A percentile compares a stretch with the other conserved stretches of the same genome.
Conservation (phyloP, 2,797 vertebrate species). For the Netta rufina region DNA sequence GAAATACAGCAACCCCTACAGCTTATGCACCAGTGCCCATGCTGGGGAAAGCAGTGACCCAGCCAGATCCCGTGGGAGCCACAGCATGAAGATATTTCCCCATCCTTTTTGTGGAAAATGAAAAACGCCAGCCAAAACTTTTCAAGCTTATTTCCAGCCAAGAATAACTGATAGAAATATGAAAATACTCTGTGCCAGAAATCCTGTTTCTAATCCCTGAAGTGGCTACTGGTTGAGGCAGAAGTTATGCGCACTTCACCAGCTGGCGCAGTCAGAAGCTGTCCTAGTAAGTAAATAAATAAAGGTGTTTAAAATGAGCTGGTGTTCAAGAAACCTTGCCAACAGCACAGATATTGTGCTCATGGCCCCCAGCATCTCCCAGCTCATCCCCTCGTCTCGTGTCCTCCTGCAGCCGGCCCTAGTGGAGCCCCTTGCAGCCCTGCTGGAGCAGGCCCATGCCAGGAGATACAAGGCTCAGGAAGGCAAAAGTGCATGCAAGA, state of each 20-base stretch:
- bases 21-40: not conserved
- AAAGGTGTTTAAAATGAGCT: not conserved
- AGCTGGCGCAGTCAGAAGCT: not conserved
- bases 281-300: not conserved
- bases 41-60: not conserved
- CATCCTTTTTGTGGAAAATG: not conserved
- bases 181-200: not conserved
- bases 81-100: not conserved
- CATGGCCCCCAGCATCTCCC: rapidly evolving
- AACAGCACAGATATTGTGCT: not conserved
- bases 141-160: not conserved
- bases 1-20: not conserved
- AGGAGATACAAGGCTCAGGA: not conserved
- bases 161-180: not conserved
- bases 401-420: not conserved
- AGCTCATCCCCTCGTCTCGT: rapidly evolving
- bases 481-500: not conserved
- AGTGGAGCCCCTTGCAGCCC: not conserved
- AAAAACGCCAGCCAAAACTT: not conserved
- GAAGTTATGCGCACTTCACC: not conserved
- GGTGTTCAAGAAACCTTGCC: not conserved
- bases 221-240: not conserved
- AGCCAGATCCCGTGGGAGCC: not conserved
- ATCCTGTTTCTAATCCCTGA: not conserved
- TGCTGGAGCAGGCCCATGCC: not conserved